A percentile compares a stretch with the other conserved stretches of the same genome.
Evolutionary conservation across 2,113 vertebrate genomes (phyloP).

Genomic region (Empidonax traillii): DNA sequence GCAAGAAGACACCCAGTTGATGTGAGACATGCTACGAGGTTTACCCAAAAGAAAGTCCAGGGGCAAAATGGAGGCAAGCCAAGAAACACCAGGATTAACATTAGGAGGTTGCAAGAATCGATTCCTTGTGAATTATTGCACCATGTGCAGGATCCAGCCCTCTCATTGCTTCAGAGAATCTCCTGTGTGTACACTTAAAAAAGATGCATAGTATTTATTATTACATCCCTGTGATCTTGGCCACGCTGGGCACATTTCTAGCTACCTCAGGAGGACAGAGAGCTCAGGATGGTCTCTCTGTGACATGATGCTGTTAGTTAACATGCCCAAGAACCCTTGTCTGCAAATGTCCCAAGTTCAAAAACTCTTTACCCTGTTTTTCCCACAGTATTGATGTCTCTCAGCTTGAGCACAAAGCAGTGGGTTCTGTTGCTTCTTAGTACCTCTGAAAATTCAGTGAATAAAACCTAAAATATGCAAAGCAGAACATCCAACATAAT

Average conservation of each 20-base stretch:
- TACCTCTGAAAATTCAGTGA: neutral
- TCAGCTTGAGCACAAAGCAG: neutral
- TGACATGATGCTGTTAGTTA: neutral
- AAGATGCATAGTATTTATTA: neutral
- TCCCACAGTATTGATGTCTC: neutral
- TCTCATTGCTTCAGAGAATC: neutral
- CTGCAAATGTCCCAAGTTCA: neutral
- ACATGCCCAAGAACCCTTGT: rapidly evolving
- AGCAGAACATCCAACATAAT: neutral
- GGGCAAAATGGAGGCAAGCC: neutral
- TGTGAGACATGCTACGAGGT: neutral
- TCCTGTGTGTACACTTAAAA: neutral
- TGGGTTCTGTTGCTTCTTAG: neutral
- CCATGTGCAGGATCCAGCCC: rapidly evolving
- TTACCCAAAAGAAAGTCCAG: neutral
- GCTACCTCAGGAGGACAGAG: neutral
- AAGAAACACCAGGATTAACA: neutral
- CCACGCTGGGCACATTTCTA: neutral
- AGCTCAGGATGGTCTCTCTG: neutral
- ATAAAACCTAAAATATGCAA: rapidly evolving
- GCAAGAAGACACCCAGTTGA: neutral
- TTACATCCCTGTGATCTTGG: neutral
- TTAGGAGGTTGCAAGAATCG: neutral
- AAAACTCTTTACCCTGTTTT: neutral
- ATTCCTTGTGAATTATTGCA: neutral